Conservation (phyloP, 2,113 vertebrate species). For the Leptocoma aspasia region DNA sequence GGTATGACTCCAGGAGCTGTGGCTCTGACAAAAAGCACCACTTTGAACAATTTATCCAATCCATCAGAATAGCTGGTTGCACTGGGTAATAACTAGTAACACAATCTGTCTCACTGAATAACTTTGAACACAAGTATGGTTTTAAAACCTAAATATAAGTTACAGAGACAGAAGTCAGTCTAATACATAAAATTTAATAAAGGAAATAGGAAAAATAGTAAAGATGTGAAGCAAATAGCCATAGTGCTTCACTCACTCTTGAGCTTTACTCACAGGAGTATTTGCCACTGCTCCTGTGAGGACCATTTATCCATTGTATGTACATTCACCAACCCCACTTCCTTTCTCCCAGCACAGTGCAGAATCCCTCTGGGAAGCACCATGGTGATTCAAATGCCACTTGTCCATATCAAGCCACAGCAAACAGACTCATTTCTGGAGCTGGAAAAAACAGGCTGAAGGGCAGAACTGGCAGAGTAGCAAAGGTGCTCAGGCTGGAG, state of each 20-base stretch:
- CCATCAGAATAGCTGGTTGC: background rate
- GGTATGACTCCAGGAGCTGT: background rate
- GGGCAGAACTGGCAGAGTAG: background rate
- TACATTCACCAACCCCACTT: accelerated
- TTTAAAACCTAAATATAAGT: background rate
- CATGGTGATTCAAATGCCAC: background rate
- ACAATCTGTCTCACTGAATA: accelerated
- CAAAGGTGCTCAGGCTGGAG: background rate
- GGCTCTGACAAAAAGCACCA: background rate
- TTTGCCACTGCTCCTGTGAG: background rate
- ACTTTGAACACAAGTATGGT: background rate
- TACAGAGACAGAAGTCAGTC: background rate
- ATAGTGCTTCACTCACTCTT: background rate
- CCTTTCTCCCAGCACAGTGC: background rate
- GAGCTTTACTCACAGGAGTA: background rate
- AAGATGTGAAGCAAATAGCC: background rate
- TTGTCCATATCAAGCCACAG: background rate
- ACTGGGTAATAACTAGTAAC: background rate
- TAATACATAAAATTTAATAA: background rate
- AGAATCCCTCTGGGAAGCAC: background rate
- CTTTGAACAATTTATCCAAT: background rate
- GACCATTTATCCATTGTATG: background rate
- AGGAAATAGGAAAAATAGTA: background rate
- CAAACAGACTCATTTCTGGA: background rate
- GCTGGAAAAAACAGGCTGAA: background rate